A percentile compares a stretch with the other conserved stretches of the same genome.
phyloP scores from a whole-genome alignment of 2,888 invertebrate species.

The Junonia oenone region DNA sequence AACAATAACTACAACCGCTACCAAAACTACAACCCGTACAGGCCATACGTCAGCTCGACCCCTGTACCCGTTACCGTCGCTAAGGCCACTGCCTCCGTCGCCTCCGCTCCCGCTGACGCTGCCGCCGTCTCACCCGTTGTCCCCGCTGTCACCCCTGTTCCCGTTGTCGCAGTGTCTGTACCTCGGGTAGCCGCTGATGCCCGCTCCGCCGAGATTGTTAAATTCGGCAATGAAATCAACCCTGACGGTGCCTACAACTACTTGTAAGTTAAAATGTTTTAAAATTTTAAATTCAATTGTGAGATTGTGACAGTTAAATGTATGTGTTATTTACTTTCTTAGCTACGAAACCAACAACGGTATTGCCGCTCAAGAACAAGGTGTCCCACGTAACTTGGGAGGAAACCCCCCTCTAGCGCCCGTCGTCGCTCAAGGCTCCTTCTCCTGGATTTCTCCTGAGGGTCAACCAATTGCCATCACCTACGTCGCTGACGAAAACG shows the following conservation, averaged over 20 bases:
- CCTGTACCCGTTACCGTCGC: constrained; percentile 22
- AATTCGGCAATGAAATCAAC: constrained; percentile 57
- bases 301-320: background rate
- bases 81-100: constrained; percentile 28
- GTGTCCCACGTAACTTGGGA: constrained; percentile 73
- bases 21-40: constrained; percentile 24
- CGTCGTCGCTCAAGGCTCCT: constrained; percentile 72
- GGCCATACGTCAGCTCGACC: constrained; percentile 27
- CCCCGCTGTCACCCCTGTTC: background rate
- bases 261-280: constrained; percentile 46
- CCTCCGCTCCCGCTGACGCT: constrained; percentile 35
- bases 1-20: constrained; percentile 24
- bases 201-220: constrained; percentile 45
- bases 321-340: constrained; percentile 19
- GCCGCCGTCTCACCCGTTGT: background rate
- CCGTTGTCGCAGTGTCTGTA: constrained; percentile 36
- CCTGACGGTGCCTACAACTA: constrained; percentile 72
- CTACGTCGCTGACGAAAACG: constrained; percentile 84
- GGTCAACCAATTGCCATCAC: constrained; percentile 79
- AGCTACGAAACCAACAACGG: constrained; percentile 83
- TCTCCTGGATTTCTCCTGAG: constrained; percentile 79
- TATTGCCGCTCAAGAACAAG: constrained; percentile 80
- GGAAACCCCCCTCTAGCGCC: constrained; percentile 56
- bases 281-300: background rate
- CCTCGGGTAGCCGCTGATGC: constrained; percentile 35